phyloP scores from a whole-genome alignment of 2,888 invertebrate genomes.

The Drymonia ruficornis region DNA sequence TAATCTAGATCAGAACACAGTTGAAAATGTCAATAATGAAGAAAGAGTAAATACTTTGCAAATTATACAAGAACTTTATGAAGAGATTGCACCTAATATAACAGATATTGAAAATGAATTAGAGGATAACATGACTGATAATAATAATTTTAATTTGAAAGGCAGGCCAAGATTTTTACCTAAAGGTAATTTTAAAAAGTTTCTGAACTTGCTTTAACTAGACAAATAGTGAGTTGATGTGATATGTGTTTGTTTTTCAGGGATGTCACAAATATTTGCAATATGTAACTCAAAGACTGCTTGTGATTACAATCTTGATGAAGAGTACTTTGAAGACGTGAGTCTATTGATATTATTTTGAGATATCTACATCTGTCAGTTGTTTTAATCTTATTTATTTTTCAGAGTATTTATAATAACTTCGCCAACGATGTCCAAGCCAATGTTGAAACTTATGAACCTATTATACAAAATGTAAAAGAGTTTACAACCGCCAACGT shows the following conservation, averaged over 20 bases:
- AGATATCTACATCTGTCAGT: neutral
- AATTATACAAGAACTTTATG: constrained; percentile 4
- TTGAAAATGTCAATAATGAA: neutral
- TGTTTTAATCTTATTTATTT: constrained; percentile 16
- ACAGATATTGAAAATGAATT: constrained; percentile 17
- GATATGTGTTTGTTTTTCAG: constrained; percentile 43
- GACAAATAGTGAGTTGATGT: neutral
- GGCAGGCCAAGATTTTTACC: constrained; percentile 81
- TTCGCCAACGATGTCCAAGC: constrained; percentile 77
- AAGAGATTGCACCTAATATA: constrained; percentile 9
- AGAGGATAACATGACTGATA: constrained; percentile 11
- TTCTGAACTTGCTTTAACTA: neutral
- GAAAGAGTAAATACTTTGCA: neutral
- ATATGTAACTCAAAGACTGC: constrained; percentile 51
- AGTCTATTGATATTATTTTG: constrained; percentile 26
- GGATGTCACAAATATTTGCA: constrained; percentile 82
- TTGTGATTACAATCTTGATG: constrained; percentile 41
- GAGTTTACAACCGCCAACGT: constrained; percentile 50
- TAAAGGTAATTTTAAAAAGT: constrained; percentile 70
- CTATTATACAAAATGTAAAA: constrained; percentile 53
- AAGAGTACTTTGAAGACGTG: constrained; percentile 68
- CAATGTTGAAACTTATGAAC: constrained; percentile 72
- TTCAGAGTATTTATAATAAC: constrained; percentile 66
- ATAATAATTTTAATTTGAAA: constrained; percentile 60
- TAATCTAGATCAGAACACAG: neutral